Conservation (phyloP, 2,888 invertebrate genomes). For the Leptopilina myrica region DNA sequence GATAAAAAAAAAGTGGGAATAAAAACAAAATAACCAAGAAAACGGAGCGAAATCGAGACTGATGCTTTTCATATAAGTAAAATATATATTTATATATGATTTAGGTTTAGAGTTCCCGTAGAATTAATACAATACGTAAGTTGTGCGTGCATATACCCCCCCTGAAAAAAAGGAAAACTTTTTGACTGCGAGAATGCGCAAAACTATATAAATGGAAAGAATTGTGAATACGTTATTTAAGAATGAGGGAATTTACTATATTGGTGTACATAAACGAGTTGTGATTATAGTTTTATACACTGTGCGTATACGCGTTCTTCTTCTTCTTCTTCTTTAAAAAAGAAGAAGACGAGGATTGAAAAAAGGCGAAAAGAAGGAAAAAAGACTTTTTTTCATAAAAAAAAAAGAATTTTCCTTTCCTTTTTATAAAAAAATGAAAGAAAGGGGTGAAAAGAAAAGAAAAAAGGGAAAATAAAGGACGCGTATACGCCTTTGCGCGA, state of each 20-base stretch:
- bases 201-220: constrained; percentile 37
- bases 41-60: constrained; percentile 72
- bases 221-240: constrained; percentile 40
- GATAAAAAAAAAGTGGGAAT: not conserved
- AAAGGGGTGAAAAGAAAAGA: no score
- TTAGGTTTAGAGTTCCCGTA: constrained; percentile 70
- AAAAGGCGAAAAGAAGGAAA: no score
- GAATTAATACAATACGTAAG: constrained; percentile 67
- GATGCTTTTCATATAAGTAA: constrained; percentile 76
- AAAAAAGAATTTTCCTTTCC: no score
- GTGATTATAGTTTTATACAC: constrained; percentile 56
- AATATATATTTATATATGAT: constrained; percentile 75
- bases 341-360: not conserved
- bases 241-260: constrained; percentile 42
- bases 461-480: not conserved
- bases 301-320: constrained; percentile 29
- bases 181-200: constrained; percentile 38
- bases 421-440: no score
- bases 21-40: constrained; percentile 52
- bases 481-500: constrained; percentile 37
- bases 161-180: not conserved
- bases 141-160: constrained; percentile 57
- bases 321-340: no score
- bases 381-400: no score
- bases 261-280: constrained; percentile 64